Conservation (phyloP, 1,140 invertebrate species). For the Rhagoletis pomonella region DNA sequence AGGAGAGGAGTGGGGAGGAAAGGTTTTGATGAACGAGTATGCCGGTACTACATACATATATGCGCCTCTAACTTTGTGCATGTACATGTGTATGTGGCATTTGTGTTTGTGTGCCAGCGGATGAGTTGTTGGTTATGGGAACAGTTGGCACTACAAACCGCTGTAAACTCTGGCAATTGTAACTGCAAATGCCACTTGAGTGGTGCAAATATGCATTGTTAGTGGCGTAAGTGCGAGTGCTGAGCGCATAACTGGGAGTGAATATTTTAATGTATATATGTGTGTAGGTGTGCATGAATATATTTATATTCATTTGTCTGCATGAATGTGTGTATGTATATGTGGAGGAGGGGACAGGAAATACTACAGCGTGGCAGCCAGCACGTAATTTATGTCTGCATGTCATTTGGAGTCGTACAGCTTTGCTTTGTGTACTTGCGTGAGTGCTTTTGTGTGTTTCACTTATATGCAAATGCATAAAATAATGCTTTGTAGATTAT, state of each 20-base stretch:
- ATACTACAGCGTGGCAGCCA: no score
- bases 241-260: background rate
- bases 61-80: conserved; percentile 15
- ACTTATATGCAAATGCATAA: background rate
- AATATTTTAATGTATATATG: background rate
- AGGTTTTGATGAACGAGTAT: background rate
- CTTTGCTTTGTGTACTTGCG: background rate
- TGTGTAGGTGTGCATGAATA: background rate
- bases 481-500: background rate
- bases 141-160: conserved; percentile 28
- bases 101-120: background rate
- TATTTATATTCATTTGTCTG: no score
- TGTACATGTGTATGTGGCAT: background rate
- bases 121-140: conserved; percentile 42
- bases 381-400: background rate
- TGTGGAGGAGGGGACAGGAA: no score
- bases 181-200: conserved; percentile 47
- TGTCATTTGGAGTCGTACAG: background rate
- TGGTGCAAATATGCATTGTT: conserved; percentile 49
- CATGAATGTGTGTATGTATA: no score
- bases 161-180: conserved; percentile 38
- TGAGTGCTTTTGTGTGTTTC: background rate
- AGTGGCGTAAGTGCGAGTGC: conserved; percentile 5
- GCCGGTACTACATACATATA: conserved; percentile 39
- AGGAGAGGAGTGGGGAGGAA: background rate